Evolutionary conservation across 2,888 invertebrate species (phyloP).

Genomic region (Drosophila longiperda): DNA sequence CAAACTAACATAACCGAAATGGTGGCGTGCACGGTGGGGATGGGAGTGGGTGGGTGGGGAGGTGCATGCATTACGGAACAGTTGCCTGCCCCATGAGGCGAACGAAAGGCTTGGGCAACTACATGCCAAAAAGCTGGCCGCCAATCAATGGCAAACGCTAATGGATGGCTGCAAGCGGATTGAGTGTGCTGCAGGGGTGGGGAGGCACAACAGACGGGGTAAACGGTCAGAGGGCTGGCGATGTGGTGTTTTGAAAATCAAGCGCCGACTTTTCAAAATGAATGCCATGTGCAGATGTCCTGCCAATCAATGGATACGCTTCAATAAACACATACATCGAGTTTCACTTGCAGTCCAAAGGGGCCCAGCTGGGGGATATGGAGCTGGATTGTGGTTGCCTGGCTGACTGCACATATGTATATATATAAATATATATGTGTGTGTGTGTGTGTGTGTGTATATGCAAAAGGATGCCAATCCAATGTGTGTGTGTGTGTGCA

Average conservation of each 20-base stretch:
- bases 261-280: conserved; percentile 75
- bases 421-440: not conserved
- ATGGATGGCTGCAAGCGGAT: conserved; percentile 6
- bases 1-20: conserved; percentile 44
- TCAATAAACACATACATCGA: conserved; percentile 79
- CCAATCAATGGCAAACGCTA: conserved; percentile 56
- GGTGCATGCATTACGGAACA: not conserved
- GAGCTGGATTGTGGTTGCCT: conserved; percentile 45
- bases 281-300: conserved; percentile 84
- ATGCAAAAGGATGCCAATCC: conserved; percentile 50
- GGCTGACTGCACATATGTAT: conserved; percentile 53
- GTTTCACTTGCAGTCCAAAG: conserved; percentile 49
- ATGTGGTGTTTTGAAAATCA: conserved; percentile 21
- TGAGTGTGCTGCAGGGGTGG: not conserved
- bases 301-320: conserved; percentile 84
- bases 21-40: not conserved
- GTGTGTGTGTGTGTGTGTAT: conserved; percentile 11
- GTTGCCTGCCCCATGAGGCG: not conserved
- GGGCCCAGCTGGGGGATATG: not conserved
- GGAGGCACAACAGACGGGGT: conserved; percentile 2
- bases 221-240: not conserved
- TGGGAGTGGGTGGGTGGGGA: not conserved
- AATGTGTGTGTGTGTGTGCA: conserved; percentile 5
- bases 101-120: conserved; percentile 3
- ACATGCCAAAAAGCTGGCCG: conserved; percentile 54